Percentiles rank a stretch among this genome's conserved stretches.
phyloP scores from a whole-genome alignment of 2,888 invertebrate species.

The Drosophila bunnanda region DNA sequence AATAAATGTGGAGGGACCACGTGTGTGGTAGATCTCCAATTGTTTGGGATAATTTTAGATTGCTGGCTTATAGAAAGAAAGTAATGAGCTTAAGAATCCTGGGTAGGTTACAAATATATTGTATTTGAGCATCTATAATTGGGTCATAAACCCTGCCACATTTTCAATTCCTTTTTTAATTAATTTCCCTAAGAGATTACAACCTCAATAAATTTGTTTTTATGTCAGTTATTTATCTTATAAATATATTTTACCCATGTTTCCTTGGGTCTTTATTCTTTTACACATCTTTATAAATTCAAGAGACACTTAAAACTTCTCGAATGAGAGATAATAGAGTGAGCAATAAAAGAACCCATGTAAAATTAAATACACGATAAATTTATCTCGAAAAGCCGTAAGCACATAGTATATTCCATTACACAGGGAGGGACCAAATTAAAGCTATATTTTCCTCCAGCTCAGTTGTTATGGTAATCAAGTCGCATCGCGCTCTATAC shows the following conservation, averaged over 20 bases:
- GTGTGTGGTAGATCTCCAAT: neutral
- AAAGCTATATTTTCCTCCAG: neutral
- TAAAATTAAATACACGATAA: neutral
- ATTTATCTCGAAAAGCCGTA: neutral
- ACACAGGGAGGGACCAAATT: neutral
- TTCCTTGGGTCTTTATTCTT: no score
- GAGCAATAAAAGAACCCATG: neutral
- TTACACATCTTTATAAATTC: no score
- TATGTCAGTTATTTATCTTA: neutral
- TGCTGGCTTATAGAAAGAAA: neutral
- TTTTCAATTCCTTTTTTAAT: no score
- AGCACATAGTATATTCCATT: neutral
- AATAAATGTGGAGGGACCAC: neutral
- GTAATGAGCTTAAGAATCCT: neutral
- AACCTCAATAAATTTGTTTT: neutral
- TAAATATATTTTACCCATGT: neutral
- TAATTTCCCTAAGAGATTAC: neutral
- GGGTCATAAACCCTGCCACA: no score
- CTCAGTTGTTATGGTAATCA: neutral
- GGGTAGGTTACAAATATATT: neutral
- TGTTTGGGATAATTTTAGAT: constrained; percentile 3
- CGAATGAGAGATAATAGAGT: neutral
- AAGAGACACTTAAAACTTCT: neutral
- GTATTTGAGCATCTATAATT: neutral
- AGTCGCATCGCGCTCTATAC: neutral